Base-by-base conservation (phyloP, 2,888 invertebrate genomes). In the Gymnosoma rotundatum region DNA sequence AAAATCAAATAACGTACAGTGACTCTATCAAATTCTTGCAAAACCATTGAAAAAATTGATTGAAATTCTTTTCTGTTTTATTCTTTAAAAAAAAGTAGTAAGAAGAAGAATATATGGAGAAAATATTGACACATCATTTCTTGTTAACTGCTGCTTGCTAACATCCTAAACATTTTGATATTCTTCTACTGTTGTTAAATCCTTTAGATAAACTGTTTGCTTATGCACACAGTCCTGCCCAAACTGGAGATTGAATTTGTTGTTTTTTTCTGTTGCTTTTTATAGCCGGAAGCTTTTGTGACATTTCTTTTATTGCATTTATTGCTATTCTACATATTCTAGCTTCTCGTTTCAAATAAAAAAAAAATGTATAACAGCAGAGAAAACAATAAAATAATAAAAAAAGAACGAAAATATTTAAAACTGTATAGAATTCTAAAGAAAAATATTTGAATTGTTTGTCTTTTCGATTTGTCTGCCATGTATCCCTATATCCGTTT, bases 391-490 rank as follows among this genome's bases (percentile, higher is more conserved):
- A n/a, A n/a, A n/a, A n/a, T 38, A 10, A 42, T 12, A 14, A 20
- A n/a, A 52, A 64, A 36, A 58, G 16, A 8, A 3, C 9, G 16
- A 79, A 48, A 67, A 70, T 60, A 63, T 78, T 64, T 64, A 58
- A 83, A 85, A 78, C 73, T 78, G 82, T 79, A 64, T 78, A 78
- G 82, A 75, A 84, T 72, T 85, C 66, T 75, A 75, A 85, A 82
- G 78, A 85, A 85, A 83, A 85, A 83, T 78, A 85, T 83, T 73
- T 83, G 67, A 84, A 84, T 84, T 84, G 84, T 84, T 84, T 84
- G 84, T 84, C 81, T 84, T 84, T 84, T 84, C 84, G 84, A 84
- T 84, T 84, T 84, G 84, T 84, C 84, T 84, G 81, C 74, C 84
- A 84, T 84, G 78, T 81, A 84, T 84, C 84, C 84, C 73, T 72